Evolutionary conservation across 2,888 invertebrate species (phyloP), one percentile per base, ranked within the genome.

Genomic region (Macropis europaea): DNA sequence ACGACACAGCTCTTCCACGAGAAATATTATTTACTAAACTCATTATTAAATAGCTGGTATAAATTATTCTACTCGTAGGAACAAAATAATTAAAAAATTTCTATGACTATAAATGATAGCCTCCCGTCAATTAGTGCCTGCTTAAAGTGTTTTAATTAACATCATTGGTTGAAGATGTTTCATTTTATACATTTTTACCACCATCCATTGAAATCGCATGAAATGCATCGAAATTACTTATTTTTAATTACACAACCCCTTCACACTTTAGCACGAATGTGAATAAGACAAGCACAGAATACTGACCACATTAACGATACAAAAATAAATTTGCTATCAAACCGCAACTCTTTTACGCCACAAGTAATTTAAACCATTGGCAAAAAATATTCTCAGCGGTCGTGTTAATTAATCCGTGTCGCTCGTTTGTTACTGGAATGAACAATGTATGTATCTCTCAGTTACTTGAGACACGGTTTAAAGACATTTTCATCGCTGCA

Each of bases 331-430:
- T 59, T 11, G 26, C 60, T 56, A 42, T 30, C 11, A 42, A 52
- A 64, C 73, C 59, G 36, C 64, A 64, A 34, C 54, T 52, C 45
- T 19, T 61, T 52, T 30, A 56, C 19, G 61, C 52, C 64, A 28
- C 59, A 56, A 30, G 73, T 73, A 71, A 73, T 52, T 66, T 52
- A 61, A 71, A 32, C 71, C 73, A 56, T 60, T 61, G 11, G 52
- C 7, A 38, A 71, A 60, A 73, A 52, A 59, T 60, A 54, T 54
- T 71, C 36, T 32, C 22, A 36, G 59, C 38, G 54, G 7, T 28
- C 36, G 32, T 70, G 64, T 60, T 60, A 73, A 73, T 73, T 73
- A 67, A 59, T 69, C 48, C 59, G 30, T 45, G 17, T 17, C 36
- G 34, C 13, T 19, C 30, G 24, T 50, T 53, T 34, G 22, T 34